Conservation (phyloP, 1,140 invertebrate genomes). For the Magallana ariakensis region DNA sequence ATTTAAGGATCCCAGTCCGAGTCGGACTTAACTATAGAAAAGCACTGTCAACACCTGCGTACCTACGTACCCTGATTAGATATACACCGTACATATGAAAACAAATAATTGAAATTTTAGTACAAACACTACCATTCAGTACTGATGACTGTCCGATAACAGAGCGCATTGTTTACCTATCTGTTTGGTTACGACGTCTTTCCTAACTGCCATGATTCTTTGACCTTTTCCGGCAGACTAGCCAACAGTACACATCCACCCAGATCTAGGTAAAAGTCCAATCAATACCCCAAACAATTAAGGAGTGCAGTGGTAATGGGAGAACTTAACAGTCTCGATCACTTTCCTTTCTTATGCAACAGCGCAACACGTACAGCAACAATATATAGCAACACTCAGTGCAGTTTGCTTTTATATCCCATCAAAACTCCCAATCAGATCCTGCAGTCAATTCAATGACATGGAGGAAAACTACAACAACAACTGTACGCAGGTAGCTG, state of each 20-base stretch:
- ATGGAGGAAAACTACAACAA: neutral
- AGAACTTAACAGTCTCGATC: too few relatives aligned
- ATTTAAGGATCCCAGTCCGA: neutral
- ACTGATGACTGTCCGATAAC: neutral
- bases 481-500: neutral
- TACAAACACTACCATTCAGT: neutral
- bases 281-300: constrained; percentile 5
- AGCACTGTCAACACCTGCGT: neutral
- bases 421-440: too few relatives aligned
- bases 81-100: neutral
- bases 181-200: neutral
- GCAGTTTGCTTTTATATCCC: too few relatives aligned
- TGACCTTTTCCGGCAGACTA: neutral
- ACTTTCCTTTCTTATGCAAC: too few relatives aligned
- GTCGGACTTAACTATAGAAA: neutral
- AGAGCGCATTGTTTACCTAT: neutral
- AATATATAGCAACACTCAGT: too few relatives aligned
- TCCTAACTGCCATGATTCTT: neutral
- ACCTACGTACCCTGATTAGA: constrained; percentile 10
- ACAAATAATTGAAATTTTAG: constrained; percentile 20
- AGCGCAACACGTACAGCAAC: too few relatives aligned
- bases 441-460: too few relatives aligned
- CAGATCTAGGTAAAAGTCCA: neutral
- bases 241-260: neutral
- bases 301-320: neutral